Base-by-base conservation (phyloP, 2,888 invertebrate species). In the Phania funesta region DNA sequence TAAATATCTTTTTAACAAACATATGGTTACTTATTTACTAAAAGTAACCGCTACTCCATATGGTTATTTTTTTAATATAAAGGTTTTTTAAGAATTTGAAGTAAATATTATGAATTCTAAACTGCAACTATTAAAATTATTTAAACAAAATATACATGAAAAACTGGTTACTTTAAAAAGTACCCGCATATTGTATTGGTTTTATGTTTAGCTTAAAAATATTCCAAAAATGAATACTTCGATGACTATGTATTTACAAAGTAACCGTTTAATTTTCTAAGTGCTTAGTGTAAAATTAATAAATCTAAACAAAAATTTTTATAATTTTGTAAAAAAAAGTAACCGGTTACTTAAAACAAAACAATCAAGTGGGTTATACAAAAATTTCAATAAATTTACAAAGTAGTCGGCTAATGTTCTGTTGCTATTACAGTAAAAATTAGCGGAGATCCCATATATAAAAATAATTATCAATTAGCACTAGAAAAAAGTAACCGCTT, bases 141-240 rank as follows among this genome's bases (percentile, higher is more conserved):
- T 44, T 44, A 44, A 44, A 13, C 2, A 18, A 44, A 29, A 29
- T 29, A 7, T 18, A 16, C 1, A 44, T 18, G 0, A 4, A 7
- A 22, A 20, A 50, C 3, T 32, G 65, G 35, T 65, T 50, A 50
- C 50, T 65, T 52, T 11, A 52, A 52, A 52, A 52, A 67, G 38
- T 50, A 67, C 52, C 52, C 38, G n/a, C 11, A 38, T n/a, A 38
- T 35, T 35, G 11, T 35, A 26, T 26, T 26, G 26, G 6, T 11
- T 11, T 35, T 35, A 13, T 35, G 35, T 9, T 35, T 1, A 35
- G 3, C 3, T 9, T 11, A 35, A 4, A 35, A 35, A 35, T 9
- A 35, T 9, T 1, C 3, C 35, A 35, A 11, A 35, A 35, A n/a
- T n/a, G n/a, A n/a, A n/a, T n/a, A n/a, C n/a, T 9, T 35, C 11